These are phyloP conservation scores for Hydropsyche tenuis DNA, from an alignment of 1,140 invertebrate genomes.

Conservation along the genomic window DNA sequence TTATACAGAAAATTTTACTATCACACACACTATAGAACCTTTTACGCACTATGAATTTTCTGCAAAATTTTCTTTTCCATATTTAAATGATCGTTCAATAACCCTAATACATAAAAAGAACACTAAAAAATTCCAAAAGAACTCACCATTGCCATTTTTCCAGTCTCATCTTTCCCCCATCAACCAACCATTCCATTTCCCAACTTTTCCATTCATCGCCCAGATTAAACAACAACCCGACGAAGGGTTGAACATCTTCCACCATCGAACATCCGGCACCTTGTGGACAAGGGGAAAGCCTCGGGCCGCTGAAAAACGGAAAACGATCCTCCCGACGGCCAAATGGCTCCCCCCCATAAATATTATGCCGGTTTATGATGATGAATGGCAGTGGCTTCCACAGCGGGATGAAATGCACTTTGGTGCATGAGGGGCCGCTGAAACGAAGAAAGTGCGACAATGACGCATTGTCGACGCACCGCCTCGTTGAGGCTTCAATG, in stretches of 20 bases:
- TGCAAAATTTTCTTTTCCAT: no score
- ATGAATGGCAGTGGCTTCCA: constrained; percentile 35
- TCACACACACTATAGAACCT: no score
- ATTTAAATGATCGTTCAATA: no score
- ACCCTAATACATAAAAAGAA: no score
- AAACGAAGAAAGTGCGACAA: neutral
- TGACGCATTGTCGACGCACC: no score
- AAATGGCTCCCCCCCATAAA: constrained; percentile 39
- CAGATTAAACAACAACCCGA: constrained; percentile 43
- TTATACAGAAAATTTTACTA: no score
- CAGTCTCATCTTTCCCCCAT: no score
- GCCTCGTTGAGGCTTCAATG: no score
- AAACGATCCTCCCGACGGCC: constrained; percentile 30
- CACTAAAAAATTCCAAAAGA: no score
- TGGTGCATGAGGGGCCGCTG: neutral
- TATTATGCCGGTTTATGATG: constrained; percentile 45
- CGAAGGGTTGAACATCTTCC: constrained; percentile 37
- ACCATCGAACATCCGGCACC: neutral
- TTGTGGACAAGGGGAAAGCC: constrained; percentile 25
- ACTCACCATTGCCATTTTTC: no score
- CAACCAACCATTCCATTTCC: neutral
- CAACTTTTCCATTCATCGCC: constrained; percentile 21
- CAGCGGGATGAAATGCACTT: constrained; percentile 42
- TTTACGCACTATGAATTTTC: no score
- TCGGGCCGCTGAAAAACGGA: constrained; percentile 21